Conservation (phyloP, 2,113 vertebrate genomes). For the Corythornis cristatus region DNA sequence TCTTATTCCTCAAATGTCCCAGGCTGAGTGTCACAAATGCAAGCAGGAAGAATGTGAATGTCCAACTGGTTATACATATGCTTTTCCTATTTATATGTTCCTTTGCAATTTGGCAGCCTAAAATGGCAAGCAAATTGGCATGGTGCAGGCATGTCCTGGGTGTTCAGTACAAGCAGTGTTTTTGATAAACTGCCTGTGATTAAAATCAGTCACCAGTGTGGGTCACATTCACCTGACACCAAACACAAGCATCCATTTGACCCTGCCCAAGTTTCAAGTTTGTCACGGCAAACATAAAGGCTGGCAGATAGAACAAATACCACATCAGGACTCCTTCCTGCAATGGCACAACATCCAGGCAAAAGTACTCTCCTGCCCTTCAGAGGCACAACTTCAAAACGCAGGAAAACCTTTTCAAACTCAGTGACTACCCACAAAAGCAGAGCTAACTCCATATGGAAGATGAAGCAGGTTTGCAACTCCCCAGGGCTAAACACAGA, state of each 20-base stretch:
- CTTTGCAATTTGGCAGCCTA: neutral
- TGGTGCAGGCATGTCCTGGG: neutral
- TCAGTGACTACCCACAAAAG: neutral
- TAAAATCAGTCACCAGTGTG: neutral
- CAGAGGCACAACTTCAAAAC: neutral
- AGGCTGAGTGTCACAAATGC: neutral
- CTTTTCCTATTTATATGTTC: neutral
- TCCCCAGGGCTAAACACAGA: neutral
- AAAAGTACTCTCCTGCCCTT: neutral
- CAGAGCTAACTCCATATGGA: neutral
- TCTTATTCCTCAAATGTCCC: neutral
- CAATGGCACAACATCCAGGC: rapidly evolving
- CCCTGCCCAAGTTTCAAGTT: neutral
- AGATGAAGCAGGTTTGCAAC: neutral
- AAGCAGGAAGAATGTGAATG: neutral
- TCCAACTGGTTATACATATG: neutral
- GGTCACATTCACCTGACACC: neutral
- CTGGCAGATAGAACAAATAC: neutral
- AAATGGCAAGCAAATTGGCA: neutral
- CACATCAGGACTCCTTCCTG: neutral
- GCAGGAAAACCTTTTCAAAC: neutral
- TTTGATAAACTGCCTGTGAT: neutral
- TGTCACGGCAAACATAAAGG: neutral
- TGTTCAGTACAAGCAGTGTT: neutral
- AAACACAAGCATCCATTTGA: neutral